Percentiles rank a stretch among this genome's conserved stretches.
Evolutionary conservation across 30 jellyfish, hydroid and myxozoan genomes (phyloP).

Genomic region (Rhopilema esculentum): DNA sequence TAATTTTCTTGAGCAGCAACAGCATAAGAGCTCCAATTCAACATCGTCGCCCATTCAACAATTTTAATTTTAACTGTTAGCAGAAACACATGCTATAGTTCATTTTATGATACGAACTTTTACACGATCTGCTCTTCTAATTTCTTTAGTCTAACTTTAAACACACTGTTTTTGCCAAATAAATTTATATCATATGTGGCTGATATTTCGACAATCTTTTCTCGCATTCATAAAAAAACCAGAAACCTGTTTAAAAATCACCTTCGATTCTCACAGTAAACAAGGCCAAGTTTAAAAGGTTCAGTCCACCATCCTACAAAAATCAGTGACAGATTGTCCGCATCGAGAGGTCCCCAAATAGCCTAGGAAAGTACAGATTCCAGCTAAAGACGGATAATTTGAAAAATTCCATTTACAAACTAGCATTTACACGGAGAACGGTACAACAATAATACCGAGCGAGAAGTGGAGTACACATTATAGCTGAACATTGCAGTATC

Average conservation of each 20-base stretch:
- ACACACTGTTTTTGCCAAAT: no score
- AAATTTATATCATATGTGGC: no score
- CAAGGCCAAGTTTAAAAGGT: constrained; percentile 82
- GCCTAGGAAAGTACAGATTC: background rate
- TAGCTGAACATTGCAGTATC: background rate
- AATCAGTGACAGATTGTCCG: constrained; percentile 53
- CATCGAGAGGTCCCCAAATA: constrained; percentile 49
- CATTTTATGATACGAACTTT: no score
- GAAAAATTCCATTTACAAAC: background rate
- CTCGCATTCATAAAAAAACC: no score
- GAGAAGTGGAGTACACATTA: background rate
- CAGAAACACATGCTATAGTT: no score
- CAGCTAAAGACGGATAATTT: background rate
- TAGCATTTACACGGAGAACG: background rate
- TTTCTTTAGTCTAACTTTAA: no score
- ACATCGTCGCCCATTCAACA: no score
- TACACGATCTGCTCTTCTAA: no score
- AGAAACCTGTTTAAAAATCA: constrained; percentile 12
- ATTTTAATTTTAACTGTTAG: no score
- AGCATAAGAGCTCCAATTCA: no score
- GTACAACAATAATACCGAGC: background rate
- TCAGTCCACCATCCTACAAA: constrained; percentile 75
- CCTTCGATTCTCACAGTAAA: constrained; percentile 81
- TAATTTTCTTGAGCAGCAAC: no score
- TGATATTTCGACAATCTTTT: no score